These are phyloP conservation scores for Neoscelio sp. DNA, from an alignment of 2,888 invertebrate species.

Conservation along the genomic window DNA sequence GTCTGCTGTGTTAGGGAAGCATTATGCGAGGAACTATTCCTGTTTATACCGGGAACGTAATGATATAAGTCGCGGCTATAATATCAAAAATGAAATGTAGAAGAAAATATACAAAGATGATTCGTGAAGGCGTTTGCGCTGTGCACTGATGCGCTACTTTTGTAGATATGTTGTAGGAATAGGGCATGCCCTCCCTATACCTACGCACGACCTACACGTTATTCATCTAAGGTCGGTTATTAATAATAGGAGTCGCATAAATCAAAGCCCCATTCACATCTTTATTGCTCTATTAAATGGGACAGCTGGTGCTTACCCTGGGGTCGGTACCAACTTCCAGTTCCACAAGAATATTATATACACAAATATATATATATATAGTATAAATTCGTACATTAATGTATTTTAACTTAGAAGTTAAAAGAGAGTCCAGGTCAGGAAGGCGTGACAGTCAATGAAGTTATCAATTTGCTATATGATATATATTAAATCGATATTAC, in stretches of 20 bases:
- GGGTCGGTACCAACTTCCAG: constrained; percentile 49
- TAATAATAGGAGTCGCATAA: constrained; percentile 81
- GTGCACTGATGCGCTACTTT: constrained; percentile 6
- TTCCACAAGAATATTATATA: constrained; percentile 23
- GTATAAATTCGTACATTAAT: too few relatives aligned
- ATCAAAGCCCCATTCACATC: constrained; percentile 82
- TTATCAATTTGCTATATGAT: constrained; percentile 70
- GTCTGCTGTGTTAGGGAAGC: not conserved
- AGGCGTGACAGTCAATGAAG: constrained; percentile 71
- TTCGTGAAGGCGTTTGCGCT: not conserved
- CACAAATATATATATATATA: constrained; percentile 50
- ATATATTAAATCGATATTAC: constrained; percentile 23
- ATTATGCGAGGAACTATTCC: not conserved
- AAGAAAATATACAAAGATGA: constrained; percentile 16
- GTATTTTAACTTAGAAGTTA: constrained; percentile 60
- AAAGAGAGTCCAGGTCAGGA: too few relatives aligned
- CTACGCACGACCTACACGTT: constrained; percentile 69
- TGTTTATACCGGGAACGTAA: not conserved
- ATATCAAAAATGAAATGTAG: not conserved
- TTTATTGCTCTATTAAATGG: constrained; percentile 83
- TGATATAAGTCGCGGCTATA: not conserved
- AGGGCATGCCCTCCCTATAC: constrained; percentile 21
- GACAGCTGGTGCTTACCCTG: constrained; percentile 79
- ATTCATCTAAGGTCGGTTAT: constrained; percentile 75
- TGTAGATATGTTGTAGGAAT: constrained; percentile 26